Evolutionary conservation across 2,113 vertebrate genomes (phyloP).

Genomic region (Crotalus helleri): DNA sequence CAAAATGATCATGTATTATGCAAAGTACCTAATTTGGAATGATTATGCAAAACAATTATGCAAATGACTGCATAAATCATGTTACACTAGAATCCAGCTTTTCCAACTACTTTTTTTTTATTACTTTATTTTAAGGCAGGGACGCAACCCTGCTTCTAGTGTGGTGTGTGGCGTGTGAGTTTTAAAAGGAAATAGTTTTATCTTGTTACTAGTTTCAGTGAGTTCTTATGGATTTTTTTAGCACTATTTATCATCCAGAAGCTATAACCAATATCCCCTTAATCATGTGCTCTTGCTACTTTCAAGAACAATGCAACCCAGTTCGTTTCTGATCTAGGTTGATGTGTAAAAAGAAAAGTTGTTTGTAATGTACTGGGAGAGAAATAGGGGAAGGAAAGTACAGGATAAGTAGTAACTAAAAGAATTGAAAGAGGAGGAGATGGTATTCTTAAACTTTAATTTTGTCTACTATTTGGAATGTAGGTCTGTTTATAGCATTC

Average conservation of each 20-base stretch:
- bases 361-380: not conserved
- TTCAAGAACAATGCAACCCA: not conserved
- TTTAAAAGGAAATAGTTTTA: not conserved
- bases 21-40: not conserved
- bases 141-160: not conserved
- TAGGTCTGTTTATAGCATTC: not conserved
- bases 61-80: not conserved
- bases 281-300: not conserved
- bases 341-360: not conserved
- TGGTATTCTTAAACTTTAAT: not conserved
- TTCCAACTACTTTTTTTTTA: not conserved
- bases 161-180: not conserved
- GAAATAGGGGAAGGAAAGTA: not conserved
- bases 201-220: not conserved
- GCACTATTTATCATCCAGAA: not conserved
- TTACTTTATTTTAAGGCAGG: not conserved
- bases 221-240: not conserved
- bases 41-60: not conserved
- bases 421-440: not conserved
- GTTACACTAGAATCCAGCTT: not conserved
- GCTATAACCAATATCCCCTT: not conserved
- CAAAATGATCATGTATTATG: not conserved
- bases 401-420: not conserved
- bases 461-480: not conserved
- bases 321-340: not conserved